These are phyloP conservation scores for Lagopus leucura DNA, from an alignment of 2,113 vertebrate genomes.

Conservation along the genomic window DNA sequence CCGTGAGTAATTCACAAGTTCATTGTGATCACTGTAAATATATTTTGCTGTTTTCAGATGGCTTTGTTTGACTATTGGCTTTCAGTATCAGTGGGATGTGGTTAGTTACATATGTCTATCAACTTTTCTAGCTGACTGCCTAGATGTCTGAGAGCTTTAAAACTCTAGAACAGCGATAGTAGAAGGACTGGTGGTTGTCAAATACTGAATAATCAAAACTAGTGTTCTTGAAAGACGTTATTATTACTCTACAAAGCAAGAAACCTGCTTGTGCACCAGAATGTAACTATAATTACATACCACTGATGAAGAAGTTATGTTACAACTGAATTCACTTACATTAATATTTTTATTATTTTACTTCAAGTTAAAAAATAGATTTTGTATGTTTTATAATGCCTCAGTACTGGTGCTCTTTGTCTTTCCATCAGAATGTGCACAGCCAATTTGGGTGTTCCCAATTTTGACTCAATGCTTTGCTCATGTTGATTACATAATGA, in stretches of 20 bases:
- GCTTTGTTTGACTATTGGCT: not conserved
- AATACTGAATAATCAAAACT: not conserved
- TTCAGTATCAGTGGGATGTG: not conserved
- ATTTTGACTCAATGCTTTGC: constrained; percentile 30
- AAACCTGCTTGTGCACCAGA: not conserved
- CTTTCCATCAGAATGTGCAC: not conserved
- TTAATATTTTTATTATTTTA: not conserved
- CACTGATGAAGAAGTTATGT: not conserved
- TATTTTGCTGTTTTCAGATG: not conserved
- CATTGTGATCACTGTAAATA: not conserved
- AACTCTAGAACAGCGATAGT: not conserved
- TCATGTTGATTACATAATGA: constrained; percentile 64
- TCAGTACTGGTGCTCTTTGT: not conserved
- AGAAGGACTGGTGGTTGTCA: not conserved
- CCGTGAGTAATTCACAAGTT: not conserved
- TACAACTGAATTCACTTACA: not conserved
- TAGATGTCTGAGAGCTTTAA: not conserved
- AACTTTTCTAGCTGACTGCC: not conserved
- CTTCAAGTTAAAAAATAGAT: not conserved
- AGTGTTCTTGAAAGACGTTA: not conserved
- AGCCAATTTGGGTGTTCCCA: constrained; percentile 64
- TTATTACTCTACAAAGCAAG: not conserved
- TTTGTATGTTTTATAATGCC: not conserved
- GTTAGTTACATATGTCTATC: constrained; percentile 9
- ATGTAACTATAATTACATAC: not conserved